Evolutionary conservation across 2,888 invertebrate species (phyloP), one percentile per base, ranked within the genome.

Genomic region (Cataglyphis livida): DNA sequence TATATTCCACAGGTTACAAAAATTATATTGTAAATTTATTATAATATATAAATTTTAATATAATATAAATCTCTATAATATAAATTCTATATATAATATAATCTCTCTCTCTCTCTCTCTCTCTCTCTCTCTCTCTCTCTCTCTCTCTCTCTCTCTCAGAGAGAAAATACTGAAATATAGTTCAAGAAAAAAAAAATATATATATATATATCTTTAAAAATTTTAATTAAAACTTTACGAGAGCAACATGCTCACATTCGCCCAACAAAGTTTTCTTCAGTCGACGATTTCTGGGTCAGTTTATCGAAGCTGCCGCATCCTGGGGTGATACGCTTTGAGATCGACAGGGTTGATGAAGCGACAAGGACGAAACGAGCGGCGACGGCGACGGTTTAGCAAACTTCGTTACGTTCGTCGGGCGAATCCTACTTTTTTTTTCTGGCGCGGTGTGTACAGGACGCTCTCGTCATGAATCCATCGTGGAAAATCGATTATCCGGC

Each of bases 371-470:
- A 44, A 61, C 51, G 61, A 32, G 61, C 28, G 75, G 59, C 41
- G 28, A 1, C 25, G 21, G 25, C 25, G 21, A 83, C 86, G 84
- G 87, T 86, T 90, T 84, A 85, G 87, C 87, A 89, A 91, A 90
- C 88, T 89, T 90, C 83, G 51, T 61, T 75, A 75, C 51, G 51
- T 75, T 28, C 59, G 59, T 28, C 21, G 76, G 48, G 71, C 84
- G 84, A 79, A 84, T 84, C 81, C 85, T 66, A 85, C 85, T 87
- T 87, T 87, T 35, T 35, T 35, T 35, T 86, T 82, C 74, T 44
- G 68, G 51, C 59, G 25, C 62, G 32, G 25, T 71, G 54, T 65
- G 65, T 81, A 81, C 84, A 74, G 59, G 51, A 74, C 64, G 59
- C 28, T 28, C 57, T 82, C 84, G 62, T 32, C 48, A 41, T 51